Conservation (phyloP, 2,888 invertebrate species). For the Malachius bipustulatus region DNA sequence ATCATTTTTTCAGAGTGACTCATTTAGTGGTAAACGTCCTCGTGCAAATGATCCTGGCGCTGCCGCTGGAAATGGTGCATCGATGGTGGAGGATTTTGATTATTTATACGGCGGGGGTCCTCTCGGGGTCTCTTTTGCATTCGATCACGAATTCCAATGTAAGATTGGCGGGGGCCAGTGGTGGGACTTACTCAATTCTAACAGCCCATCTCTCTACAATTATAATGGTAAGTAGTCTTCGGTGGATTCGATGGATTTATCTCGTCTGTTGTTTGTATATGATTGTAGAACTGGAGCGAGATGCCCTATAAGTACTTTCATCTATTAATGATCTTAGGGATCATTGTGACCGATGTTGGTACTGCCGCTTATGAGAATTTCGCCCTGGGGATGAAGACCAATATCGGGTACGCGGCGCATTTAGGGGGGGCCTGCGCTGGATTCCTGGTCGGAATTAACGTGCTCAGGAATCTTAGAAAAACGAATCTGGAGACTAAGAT, state of each 20-base stretch:
- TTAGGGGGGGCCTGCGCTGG: slow-evolving; percentile 82
- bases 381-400: slow-evolving; percentile 48
- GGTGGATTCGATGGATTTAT: not conserved
- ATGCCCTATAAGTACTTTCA: slow-evolving; percentile 88
- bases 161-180: slow-evolving; percentile 80
- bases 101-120: slow-evolving; percentile 70
- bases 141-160: slow-evolving; percentile 65
- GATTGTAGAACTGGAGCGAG: slow-evolving; percentile 83
- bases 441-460: slow-evolving; percentile 51
- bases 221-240: slow-evolving; percentile 50
- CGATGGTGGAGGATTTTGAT: slow-evolving; percentile 81
- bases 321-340: slow-evolving; percentile 63
- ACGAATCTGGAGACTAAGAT: slow-evolving; percentile 47
- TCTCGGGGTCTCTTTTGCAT: slow-evolving; percentile 71
- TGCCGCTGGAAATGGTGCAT: slow-evolving; percentile 92
- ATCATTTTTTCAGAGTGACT: slow-evolving; percentile 46
- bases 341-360: slow-evolving; percentile 73
- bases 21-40: slow-evolving; percentile 82
- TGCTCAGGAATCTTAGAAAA: slow-evolving; percentile 49
- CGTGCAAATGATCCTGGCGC: slow-evolving; percentile 82
- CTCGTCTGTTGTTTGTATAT: slow-evolving; percentile 2
- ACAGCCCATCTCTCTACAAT: slow-evolving; percentile 87
- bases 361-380: slow-evolving; percentile 83
- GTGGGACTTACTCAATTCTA: slow-evolving; percentile 85
- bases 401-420: slow-evolving; percentile 89